Percentiles rank a stretch among this genome's conserved stretches.
Evolutionary conservation across 2,888 invertebrate species (phyloP).

Genomic region (Altica lythri): DNA sequence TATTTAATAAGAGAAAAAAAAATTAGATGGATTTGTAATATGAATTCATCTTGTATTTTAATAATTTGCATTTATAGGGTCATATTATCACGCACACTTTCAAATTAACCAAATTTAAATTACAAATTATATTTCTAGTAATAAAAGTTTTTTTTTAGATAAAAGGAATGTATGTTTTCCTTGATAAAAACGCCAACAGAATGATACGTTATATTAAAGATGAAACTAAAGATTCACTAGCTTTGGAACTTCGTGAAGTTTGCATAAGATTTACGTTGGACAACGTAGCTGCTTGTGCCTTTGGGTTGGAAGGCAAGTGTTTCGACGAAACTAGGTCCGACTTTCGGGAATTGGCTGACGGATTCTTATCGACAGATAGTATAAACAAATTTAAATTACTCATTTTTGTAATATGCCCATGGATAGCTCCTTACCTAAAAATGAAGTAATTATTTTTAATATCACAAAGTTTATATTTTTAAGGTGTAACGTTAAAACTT

Average conservation of each 20-base stretch:
- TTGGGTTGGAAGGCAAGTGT: conserved; percentile 56
- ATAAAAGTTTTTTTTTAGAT: conserved; percentile 50
- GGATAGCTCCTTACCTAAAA: conserved; percentile 24
- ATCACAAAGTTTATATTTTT: too few species aligned
- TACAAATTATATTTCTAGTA: too few species aligned
- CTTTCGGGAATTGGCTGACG: conserved; percentile 42
- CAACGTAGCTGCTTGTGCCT: conserved; percentile 57
- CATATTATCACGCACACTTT: too few species aligned
- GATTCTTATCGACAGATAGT: conserved; percentile 31
- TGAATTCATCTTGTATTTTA: too few species aligned
- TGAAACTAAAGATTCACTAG: conserved; percentile 43
- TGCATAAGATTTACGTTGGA: conserved; percentile 49
- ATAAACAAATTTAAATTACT: conserved; percentile 5
- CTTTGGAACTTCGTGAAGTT: conserved; percentile 54
- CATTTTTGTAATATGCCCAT: conserved; percentile 16
- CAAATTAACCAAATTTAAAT: too few species aligned
- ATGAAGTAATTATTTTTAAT: conserved; percentile 25
- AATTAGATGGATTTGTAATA: too few species aligned
- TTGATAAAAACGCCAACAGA: conserved; percentile 55
- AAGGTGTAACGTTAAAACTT: too few species aligned
- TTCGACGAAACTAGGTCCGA: conserved; percentile 47
- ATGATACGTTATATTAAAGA: conserved; percentile 55
- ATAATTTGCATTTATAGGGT: too few species aligned
- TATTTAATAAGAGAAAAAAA: too few species aligned
- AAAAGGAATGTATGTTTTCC: conserved; percentile 59